A percentile compares a stretch with the other conserved stretches of the same genome.
Evolutionary conservation across 2,797 vertebrate species (phyloP).

Genomic region (Liparis tanakae): DNA sequence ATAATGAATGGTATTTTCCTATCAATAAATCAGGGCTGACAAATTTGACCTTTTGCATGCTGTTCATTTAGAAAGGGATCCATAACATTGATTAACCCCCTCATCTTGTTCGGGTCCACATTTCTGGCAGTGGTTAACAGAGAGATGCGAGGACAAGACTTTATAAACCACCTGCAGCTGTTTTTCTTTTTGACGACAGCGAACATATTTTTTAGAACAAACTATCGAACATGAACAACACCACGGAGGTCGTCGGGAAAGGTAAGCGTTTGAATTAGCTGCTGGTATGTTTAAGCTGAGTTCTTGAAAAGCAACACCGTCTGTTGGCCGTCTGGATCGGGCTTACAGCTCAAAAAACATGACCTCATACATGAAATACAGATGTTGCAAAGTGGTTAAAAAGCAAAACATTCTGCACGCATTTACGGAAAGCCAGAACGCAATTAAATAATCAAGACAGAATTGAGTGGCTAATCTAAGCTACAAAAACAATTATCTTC

Average conservation of each 20-base stretch:
- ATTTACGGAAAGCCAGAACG: not conserved
- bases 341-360: not conserved
- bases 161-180: not conserved
- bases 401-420: not conserved
- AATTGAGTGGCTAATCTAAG: not conserved
- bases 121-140: not conserved
- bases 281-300: not conserved
- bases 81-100: slow-evolving; percentile 11
- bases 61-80: slow-evolving; percentile 15
- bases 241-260: not conserved
- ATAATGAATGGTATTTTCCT: slow-evolving; percentile 4
- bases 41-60: slow-evolving; percentile 14
- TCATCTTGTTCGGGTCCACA: not conserved
- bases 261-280: not conserved
- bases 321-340: not conserved
- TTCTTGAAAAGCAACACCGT: not conserved
- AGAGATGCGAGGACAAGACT: not conserved
- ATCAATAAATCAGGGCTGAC: slow-evolving; percentile 12
- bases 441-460: slow-evolving; percentile 8
- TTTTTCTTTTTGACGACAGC: not conserved
- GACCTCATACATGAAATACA: not conserved
- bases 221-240: not conserved
- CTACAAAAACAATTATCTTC: not conserved
- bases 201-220: not conserved
- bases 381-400: not conserved